Conservation (phyloP, 2,888 invertebrate genomes). For the Spisula subtruncata region DNA sequence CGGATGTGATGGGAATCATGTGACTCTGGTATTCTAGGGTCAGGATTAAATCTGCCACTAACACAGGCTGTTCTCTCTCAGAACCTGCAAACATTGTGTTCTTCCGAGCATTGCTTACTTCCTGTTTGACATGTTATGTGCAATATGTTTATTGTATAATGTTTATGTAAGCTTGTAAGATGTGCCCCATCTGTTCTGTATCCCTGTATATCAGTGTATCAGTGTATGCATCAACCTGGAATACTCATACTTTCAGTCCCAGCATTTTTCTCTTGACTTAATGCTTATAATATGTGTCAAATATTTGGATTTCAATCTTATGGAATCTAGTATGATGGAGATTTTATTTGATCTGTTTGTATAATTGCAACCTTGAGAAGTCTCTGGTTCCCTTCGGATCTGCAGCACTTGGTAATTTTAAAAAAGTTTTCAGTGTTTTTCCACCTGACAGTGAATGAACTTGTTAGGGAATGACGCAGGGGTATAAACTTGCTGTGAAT, state of each 20-base stretch:
- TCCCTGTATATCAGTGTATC: background rate
- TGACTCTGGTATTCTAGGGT: background rate
- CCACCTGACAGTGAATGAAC: too few species aligned
- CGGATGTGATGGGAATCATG: background rate
- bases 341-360: too few species aligned
- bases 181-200: background rate
- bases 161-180: slow-evolving; percentile 3
- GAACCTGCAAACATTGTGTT: background rate
- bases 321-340: too few species aligned
- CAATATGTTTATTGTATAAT: slow-evolving; percentile 22
- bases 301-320: too few species aligned
- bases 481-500: too few species aligned
- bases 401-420: too few species aligned
- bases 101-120: background rate
- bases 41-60: slow-evolving; percentile 8
- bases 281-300: too few species aligned
- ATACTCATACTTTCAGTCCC: background rate
- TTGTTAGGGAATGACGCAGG: too few species aligned
- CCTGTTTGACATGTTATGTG: background rate
- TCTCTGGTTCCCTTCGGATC: too few species aligned
- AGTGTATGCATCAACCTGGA: background rate
- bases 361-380: too few species aligned
- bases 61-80: background rate
- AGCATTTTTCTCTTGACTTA: background rate
- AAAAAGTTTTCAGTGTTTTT: too few species aligned